Percentiles rank a stretch among this genome's conserved stretches.
phyloP scores from a whole-genome alignment of 2,888 invertebrate genomes.

The Zonitis immaculata region DNA sequence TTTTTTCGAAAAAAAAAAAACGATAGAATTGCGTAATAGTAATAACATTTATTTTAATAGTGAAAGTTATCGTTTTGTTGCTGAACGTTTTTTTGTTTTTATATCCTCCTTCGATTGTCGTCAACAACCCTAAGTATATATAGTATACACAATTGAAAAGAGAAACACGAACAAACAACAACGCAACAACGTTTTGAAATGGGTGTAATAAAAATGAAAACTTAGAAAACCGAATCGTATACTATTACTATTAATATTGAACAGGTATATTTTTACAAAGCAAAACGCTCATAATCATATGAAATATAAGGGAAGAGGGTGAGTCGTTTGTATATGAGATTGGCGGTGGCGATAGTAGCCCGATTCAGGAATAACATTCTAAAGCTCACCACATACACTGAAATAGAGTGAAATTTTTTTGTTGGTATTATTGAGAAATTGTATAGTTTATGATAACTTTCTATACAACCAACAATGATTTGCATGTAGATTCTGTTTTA shows the following conservation, averaged over 20 bases:
- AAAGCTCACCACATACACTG: neutral
- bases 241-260: slow-evolving; percentile 24
- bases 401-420: no score
- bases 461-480: neutral
- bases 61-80: no score
- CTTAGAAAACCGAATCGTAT: slow-evolving; percentile 7
- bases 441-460: neutral
- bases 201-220: slow-evolving; percentile 7
- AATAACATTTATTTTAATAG: no score
- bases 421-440: neutral
- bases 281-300: slow-evolving; percentile 25
- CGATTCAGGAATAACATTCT: slow-evolving; percentile 30
- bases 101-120: no score
- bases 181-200: no score
- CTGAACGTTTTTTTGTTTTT: no score
- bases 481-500: slow-evolving; percentile 18
- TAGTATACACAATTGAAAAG: neutral
- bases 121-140: no score
- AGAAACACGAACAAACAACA: no score
- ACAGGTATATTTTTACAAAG: slow-evolving; percentile 25
- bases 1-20: no score
- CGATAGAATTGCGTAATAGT: no score
- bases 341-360: slow-evolving; percentile 25
- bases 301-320: slow-evolving; percentile 22
- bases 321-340: slow-evolving; percentile 30